Conservation (phyloP, 1,140 invertebrate genomes). For the Drosophila kohkoa region DNA sequence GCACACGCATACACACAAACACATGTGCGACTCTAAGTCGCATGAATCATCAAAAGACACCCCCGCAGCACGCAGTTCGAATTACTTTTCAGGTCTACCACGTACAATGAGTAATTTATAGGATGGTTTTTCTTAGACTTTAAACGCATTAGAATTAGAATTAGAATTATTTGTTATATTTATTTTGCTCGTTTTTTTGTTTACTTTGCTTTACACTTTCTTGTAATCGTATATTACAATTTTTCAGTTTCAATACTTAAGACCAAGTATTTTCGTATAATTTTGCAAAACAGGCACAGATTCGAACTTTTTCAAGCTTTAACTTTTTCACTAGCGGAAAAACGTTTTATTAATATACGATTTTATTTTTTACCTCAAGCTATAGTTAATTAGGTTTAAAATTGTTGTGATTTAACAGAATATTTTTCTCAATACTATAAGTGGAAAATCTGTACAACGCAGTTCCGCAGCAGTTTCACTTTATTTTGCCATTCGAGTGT, state of each 20-base stretch:
- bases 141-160: neutral
- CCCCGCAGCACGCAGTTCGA: conserved; percentile 38
- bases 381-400: neutral
- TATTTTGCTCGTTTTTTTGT: neutral
- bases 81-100: conserved; percentile 26
- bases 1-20: conserved; percentile 22
- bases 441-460: conserved; percentile 49
- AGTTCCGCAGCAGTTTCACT: conserved; percentile 58
- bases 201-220: too few species aligned
- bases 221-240: too few species aligned
- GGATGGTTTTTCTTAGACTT: neutral
- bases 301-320: too few species aligned
- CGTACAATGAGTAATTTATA: conserved; percentile 32
- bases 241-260: too few species aligned
- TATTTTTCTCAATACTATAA: conserved; percentile 7
- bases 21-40: conserved; percentile 40
- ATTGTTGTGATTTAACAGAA: conserved; percentile 4
- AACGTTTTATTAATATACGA: neutral
- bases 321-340: neutral
- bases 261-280: too few species aligned
- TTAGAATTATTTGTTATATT: neutral
- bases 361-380: neutral
- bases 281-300: too few species aligned
- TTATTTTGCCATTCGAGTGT: conserved; percentile 65
- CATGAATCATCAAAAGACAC: conserved; percentile 72